Evolutionary conservation across 2,113 vertebrate species (phyloP), one percentile per base, ranked within the genome.

Genomic region (Cygnus atratus): DNA sequence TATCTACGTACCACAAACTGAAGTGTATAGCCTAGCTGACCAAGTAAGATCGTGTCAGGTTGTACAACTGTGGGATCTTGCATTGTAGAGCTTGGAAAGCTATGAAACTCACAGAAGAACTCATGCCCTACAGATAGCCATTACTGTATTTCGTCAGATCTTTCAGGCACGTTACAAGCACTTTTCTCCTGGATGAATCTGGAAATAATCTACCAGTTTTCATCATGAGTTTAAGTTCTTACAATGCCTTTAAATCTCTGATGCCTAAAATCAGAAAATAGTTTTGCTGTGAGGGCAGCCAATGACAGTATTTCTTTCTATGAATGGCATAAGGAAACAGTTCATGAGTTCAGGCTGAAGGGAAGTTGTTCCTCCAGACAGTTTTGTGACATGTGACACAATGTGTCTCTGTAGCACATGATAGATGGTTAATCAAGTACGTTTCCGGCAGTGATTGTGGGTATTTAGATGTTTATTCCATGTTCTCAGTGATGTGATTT

Each of bases 241-340:
- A 41, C 17, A 55, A 71, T 62, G n/a, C 14, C 19, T 88, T 93
- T 77, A 86, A 71, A 77, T 55, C 25, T 71, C 12, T 78, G 14
- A 58, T 87, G 79, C 44, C 2, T 6, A 48, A 90, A 92, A 77
- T 70, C 63, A 86, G n/a, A 88, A 70, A 48, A 73, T 29, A 10
- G 8, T 14, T 92, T 82, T 96, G 77, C 35, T 85, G 12, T 26
- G 39, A 25, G 13, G 17, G 44, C 54, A 72, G 70, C 37, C 74
- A 92, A 14, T 73, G 41, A 43, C 75, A 90, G 71, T 92, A 83
- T 80, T 92, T 93, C 26, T 88, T 89, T 89, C 57, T 84, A 18
- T 78, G 68, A 37, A 39, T 46, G n/a, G 46, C 0, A 0, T 46
- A 35, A 1, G 2, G 59, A 86, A 94, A 62, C 19, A 52, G 44